Percentiles rank a stretch among this genome's conserved stretches.
Conservation (phyloP, 1,140 invertebrate genomes). For the Rhopalosiphum padi region DNA sequence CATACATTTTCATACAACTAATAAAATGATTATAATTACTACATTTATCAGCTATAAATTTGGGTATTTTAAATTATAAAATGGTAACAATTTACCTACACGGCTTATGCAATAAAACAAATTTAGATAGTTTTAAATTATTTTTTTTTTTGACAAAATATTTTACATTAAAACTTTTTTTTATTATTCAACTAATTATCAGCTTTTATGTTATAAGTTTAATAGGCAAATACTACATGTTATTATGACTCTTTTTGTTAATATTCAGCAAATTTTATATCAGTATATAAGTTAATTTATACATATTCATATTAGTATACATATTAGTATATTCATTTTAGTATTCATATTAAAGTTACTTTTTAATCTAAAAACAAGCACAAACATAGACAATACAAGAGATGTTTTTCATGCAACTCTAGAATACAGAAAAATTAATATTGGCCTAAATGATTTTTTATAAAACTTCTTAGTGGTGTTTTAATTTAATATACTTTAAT, state of each 20-base stretch:
- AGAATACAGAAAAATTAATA: not conserved
- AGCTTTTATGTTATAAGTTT: not conserved
- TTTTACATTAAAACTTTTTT: not conserved
- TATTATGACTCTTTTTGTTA: not conserved
- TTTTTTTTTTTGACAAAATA: not conserved
- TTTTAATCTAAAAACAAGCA: not conserved
- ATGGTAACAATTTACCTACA: not conserved
- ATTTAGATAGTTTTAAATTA: not conserved
- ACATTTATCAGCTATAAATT: not conserved
- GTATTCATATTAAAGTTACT: not conserved
- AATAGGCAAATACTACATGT: not conserved
- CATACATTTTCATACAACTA: not conserved
- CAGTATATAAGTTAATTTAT: no score
- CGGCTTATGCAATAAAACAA: not conserved
- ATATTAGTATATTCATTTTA: not conserved
- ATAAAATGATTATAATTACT: not conserved
- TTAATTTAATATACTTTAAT: not conserved
- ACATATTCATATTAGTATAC: not conserved
- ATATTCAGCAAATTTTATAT: not conserved
- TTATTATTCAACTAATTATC: not conserved
- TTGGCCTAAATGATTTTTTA: not conserved
- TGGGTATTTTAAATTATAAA: not conserved
- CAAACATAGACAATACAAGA: not conserved
- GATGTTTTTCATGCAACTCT: not conserved
- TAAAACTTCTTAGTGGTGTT: not conserved